phyloP scores from a whole-genome alignment of 2,888 invertebrate genomes.

The Melipona bicolor region DNA sequence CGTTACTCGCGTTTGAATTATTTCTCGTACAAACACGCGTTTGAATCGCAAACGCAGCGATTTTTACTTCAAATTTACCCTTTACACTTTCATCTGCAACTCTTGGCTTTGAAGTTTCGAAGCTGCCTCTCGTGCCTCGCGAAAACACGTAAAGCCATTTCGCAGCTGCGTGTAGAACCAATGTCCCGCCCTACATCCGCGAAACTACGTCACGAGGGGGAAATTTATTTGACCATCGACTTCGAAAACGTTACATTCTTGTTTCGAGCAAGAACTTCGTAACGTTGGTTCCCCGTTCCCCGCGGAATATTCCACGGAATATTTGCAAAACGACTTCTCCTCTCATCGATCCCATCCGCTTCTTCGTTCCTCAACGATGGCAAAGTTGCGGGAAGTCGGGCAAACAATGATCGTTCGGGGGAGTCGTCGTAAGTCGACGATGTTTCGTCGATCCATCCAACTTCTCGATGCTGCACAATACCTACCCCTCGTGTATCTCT shows the following conservation, averaged over 20 bases:
- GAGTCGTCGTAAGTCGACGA: conserved; percentile 7
- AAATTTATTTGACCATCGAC: not conserved
- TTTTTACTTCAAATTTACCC: not conserved
- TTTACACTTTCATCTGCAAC: not conserved
- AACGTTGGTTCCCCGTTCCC: not conserved
- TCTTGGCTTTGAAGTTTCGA: not conserved
- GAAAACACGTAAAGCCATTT: not conserved
- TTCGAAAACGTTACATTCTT: not conserved
- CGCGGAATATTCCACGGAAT: not conserved
- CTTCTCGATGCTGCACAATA: conserved; percentile 7
- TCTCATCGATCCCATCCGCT: not conserved
- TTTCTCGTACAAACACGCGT: not conserved
- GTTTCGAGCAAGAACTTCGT: not conserved
- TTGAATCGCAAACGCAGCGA: not conserved
- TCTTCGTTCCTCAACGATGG: no score
- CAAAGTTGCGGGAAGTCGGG: conserved; percentile 21
- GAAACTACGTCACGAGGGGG: not conserved
- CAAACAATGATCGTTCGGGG: conserved; percentile 22
- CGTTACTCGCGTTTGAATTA: not conserved
- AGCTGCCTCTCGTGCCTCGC: not conserved
- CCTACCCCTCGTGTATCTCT: not conserved
- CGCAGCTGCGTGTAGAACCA: not conserved
- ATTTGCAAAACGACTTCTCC: conserved; percentile 2
- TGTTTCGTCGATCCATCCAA: not conserved
- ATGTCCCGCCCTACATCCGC: no score